These are phyloP conservation scores for Drosophila ogumai DNA, from an alignment of 1,140 invertebrate species.

Conservation along the genomic window DNA sequence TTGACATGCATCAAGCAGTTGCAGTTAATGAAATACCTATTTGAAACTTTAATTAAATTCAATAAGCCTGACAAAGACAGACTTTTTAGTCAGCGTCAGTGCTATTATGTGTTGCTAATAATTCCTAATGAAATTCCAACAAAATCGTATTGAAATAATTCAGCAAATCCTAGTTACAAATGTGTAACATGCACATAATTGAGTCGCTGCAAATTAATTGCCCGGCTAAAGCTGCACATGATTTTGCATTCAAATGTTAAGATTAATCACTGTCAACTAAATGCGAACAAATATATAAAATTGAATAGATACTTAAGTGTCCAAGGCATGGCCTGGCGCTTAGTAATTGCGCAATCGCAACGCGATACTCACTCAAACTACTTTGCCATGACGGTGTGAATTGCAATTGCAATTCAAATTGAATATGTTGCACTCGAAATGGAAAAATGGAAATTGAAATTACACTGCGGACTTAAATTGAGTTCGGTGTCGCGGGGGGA, in stretches of 20 bases:
- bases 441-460: conserved; percentile 37
- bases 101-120: not conserved
- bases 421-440: conserved; percentile 40
- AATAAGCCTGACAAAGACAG: not conserved
- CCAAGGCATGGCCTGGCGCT: conserved; percentile 72
- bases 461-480: conserved; percentile 49
- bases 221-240: conserved; percentile 32
- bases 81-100: not conserved
- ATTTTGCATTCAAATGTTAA: conserved; percentile 69
- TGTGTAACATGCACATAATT: conserved; percentile 38
- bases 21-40: conserved; percentile 14
- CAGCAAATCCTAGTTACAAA: conserved; percentile 7
- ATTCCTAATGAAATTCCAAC: conserved; percentile 14
- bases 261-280: conserved; percentile 81
- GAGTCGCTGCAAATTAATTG: conserved; percentile 55
- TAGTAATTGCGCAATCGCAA: conserved; percentile 65
- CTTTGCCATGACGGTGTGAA: conserved; percentile 64
- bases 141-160: not conserved
- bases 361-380: conserved; percentile 64
- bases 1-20: conserved; percentile 4
- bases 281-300: conserved; percentile 55
- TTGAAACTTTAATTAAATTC: conserved; percentile 23
- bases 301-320: conserved; percentile 71
- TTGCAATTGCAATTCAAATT: conserved; percentile 62
- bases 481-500: conserved; percentile 30